Percentiles rank a stretch among this genome's conserved stretches.
Evolutionary conservation across 2,113 vertebrate genomes (phyloP).

Genomic region (Onychostruthus taczanowskii): DNA sequence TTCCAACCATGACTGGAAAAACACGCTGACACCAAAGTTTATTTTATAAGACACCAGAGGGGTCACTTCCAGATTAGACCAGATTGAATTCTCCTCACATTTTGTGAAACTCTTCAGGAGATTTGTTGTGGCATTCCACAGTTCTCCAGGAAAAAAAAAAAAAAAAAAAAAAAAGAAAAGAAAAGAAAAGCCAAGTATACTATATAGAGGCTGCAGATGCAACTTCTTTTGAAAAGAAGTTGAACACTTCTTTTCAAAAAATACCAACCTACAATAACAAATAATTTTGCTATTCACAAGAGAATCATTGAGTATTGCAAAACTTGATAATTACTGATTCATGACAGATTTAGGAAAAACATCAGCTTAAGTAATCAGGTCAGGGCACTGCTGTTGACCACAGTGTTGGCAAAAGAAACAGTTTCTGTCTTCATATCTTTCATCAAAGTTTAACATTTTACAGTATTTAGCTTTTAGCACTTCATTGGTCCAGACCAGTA

Average conservation of each 20-base stretch:
- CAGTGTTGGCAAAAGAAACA: slow-evolving; percentile 63
- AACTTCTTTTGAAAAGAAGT: neutral
- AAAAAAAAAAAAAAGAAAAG: neutral
- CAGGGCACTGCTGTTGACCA: slow-evolving; percentile 72
- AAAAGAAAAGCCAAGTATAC: neutral
- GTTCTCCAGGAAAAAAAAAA: neutral
- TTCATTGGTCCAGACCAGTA: slow-evolving; percentile 52
- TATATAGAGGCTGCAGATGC: slow-evolving; percentile 28
- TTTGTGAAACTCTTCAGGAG: slow-evolving; percentile 15
- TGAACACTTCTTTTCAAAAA: slow-evolving; percentile 41
- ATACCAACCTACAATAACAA: slow-evolving; percentile 73
- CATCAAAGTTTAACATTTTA: slow-evolving; percentile 69
- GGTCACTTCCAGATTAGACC: slow-evolving; percentile 23
- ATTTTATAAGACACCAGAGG: slow-evolving; percentile 24
- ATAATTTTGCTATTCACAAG: slow-evolving; percentile 71
- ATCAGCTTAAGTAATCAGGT: slow-evolving; percentile 79
- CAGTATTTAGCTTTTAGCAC: slow-evolving; percentile 62
- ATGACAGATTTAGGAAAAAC: slow-evolving; percentile 81
- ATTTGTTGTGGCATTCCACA: slow-evolving; percentile 6
- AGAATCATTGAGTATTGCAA: slow-evolving; percentile 75
- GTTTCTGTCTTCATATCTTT: slow-evolving; percentile 67
- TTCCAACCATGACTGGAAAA: slow-evolving; percentile 30
- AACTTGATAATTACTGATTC: slow-evolving; percentile 82
- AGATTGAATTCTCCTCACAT: slow-evolving; percentile 30
- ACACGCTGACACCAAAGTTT: neutral